Conservation (phyloP, 2,888 invertebrate species). For the Heteromurus nitidus region DNA sequence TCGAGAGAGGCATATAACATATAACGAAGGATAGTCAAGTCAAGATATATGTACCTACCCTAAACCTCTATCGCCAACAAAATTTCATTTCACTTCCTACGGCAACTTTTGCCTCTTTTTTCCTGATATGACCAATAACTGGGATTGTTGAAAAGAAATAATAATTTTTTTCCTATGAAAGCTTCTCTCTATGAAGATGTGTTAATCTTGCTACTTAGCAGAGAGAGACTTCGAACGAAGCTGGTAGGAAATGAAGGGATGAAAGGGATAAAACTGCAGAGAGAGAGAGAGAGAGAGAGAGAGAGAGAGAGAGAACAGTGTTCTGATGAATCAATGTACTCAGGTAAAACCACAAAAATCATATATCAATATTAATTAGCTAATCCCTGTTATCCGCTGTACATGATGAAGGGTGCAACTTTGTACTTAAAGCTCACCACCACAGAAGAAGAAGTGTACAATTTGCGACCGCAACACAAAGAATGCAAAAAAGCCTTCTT, state of each 20-base stretch:
- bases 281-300: too few species aligned
- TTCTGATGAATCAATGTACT: conserved; percentile 8
- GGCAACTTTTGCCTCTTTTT: conserved; percentile 26
- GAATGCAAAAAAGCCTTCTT: background rate
- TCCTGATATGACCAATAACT: too few species aligned
- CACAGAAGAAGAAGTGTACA: background rate
- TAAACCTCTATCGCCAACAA: conserved; percentile 13
- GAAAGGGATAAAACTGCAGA: too few species aligned
- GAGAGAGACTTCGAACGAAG: too few species aligned
- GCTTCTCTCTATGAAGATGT: too few species aligned
- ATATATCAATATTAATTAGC: conserved; percentile 42
- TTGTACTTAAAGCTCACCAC: background rate
- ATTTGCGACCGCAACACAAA: background rate
- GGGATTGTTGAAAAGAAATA: too few species aligned
- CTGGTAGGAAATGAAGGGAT: too few species aligned
- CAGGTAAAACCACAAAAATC: conserved; percentile 27
- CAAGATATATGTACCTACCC: conserved; percentile 26
- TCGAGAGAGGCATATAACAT: background rate
- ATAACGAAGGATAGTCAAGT: background rate
- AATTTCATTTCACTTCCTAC: conserved; percentile 31
- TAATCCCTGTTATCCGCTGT: background rate
- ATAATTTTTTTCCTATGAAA: too few species aligned
- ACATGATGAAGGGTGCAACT: background rate
- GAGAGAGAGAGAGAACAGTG: too few species aligned
- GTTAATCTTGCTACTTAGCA: too few species aligned